Evolutionary conservation across 1,140 invertebrate species (phyloP), one percentile per base, ranked within the genome.

Genomic region (Halyomorpha halys): DNA sequence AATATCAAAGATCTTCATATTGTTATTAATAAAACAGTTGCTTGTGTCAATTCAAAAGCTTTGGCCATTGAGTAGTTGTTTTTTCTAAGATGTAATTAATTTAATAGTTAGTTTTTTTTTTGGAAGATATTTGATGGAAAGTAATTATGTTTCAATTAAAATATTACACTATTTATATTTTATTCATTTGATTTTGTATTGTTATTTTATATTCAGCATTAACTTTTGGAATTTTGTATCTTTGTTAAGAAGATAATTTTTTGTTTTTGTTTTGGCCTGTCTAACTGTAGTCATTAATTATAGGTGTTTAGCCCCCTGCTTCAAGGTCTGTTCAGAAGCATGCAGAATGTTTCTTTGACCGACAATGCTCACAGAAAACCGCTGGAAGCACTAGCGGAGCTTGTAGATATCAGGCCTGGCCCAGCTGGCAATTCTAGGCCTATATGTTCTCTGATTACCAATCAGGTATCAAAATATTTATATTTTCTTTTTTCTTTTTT

Each of bases 391-490:
- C 73, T 91, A 27, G 78, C 80, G 63, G 86, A 90, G 69, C 74
- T 92, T 16, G 81, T 86, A 68, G 85, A 88, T 60, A 84, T 91
- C 49, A 79, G 83, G 63, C 80, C 79, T 64, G 78, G 79, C 63
- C 74, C 75, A 59, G 68, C 65, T 19, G 73, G 77, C 27, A 82
- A 80, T 69, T 69, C 78, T 2, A 77, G 90, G 18, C 91, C 91
- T 0, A 81, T 94, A 54, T 91, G 90, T 70, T 81, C 83, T 69
- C 75, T 94, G 51, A 82, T 95, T 47, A 82, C 83, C 27, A 78
- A 81, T 61, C 71, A 73, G 69, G 72, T 74, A 60, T 65, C 39
- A 56, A 47, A 27, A 47, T 51, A 0, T 18, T 25, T 27, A 56
- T 56, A 25, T 23, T 30, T 56, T 2, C 14, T 11, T 16, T 49